Evolutionary conservation across 2,888 invertebrate species (phyloP).

Genomic region (Netelia melanura): DNA sequence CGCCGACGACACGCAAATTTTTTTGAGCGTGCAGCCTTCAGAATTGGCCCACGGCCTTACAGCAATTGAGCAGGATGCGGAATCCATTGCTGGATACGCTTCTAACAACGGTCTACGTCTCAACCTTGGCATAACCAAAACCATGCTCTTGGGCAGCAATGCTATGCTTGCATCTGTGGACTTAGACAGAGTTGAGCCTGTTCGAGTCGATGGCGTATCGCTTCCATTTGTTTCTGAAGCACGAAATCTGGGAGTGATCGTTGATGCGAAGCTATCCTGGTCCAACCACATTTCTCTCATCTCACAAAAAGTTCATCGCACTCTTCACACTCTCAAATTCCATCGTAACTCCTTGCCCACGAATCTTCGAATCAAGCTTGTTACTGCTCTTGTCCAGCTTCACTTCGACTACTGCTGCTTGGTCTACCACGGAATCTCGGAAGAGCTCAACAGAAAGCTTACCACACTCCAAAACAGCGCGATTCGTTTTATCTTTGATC

Average conservation of each 20-base stretch:
- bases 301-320: background rate
- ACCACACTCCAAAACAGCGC: too few relatives aligned
- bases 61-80: background rate
- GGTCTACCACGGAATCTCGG: too few relatives aligned
- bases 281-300: conserved; percentile 1
- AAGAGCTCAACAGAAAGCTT: too few relatives aligned
- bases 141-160: too few relatives aligned
- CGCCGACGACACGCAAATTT: too few relatives aligned
- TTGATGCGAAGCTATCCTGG: conserved; percentile 6
- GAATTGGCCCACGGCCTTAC: too few relatives aligned
- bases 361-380: background rate
- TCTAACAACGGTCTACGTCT: background rate
- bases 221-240: conserved; percentile 12
- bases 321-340: too few relatives aligned
- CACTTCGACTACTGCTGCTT: background rate
- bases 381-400: background rate
- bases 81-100: background rate
- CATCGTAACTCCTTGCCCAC: too few relatives aligned
- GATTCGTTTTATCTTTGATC: too few relatives aligned
- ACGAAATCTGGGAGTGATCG: conserved; percentile 4
- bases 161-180: too few relatives aligned
- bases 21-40: too few relatives aligned
- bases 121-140: background rate
- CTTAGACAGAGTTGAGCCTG: too few relatives aligned
- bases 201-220: background rate